Evolutionary conservation across 1,140 invertebrate genomes (phyloP), one percentile per base, ranked within the genome.

Genomic region (Drosophila orena): DNA sequence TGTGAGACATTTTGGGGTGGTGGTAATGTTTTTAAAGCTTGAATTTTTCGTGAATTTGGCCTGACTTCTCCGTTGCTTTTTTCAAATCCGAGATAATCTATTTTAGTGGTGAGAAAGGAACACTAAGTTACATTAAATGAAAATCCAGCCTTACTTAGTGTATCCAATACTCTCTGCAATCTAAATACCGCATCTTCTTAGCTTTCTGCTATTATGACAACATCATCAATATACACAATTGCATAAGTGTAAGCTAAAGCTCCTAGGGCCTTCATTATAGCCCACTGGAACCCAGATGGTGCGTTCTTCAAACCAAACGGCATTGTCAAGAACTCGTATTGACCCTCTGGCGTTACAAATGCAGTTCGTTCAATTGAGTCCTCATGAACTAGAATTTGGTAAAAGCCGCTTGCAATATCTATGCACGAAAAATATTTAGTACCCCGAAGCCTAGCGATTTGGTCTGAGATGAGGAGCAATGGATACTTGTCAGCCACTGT

Each of bases 381-480:
- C n/a, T 38, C 37, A 38, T 38, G 37, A 3, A 38, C 37, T 38
- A 4, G 12, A 38, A 38, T 38, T 38, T 38, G 37, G 10, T 38
- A 38, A 14, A 38, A 38, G 3, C 37, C 12, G 14, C 58, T 60
- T 5, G 37, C 58, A 46, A 60, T 50, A 60, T 61, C 47, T 12
- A 43, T 8, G 8, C 27, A 43, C 10, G 37, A 24, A 27, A 50
- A 60, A 50, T 50, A 50, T 8, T 15, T 50, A 11, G 15, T 10
- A 15, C 58, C 58, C 12, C 46, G 46, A 27, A 60, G 34, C 22
- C 46, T 20, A 14, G 58, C 14, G 34, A 61, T 52, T 14, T 52
- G 58, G 12, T 61, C 38, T 40, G 24, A 27, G 11, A 50, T 60
- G 11, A 60, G 35, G 20, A 38, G 47, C 22, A 61, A 40, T 8